A percentile compares a stretch with the other conserved stretches of the same genome.
Evolutionary conservation across 2,888 invertebrate genomes (phyloP).

Genomic region (Cylloceria caligata): DNA sequence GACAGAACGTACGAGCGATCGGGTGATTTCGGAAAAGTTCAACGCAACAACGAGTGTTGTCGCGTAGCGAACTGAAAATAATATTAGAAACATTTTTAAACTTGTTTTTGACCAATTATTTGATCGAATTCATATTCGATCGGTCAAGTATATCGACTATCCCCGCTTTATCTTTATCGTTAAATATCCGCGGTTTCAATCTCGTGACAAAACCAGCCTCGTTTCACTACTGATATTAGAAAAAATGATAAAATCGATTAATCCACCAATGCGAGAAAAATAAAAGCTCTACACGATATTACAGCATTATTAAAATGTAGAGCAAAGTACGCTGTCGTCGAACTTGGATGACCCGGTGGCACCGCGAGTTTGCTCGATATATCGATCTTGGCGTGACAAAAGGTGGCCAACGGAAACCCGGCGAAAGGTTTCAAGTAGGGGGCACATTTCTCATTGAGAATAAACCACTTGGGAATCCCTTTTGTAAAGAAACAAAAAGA

Average conservation of each 20-base stretch:
- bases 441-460: neutral
- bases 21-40: too few relatives aligned
- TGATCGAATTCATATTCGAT: too few relatives aligned
- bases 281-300: constrained; percentile 4
- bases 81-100: too few relatives aligned
- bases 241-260: constrained; percentile 7
- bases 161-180: too few relatives aligned
- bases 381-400: constrained; percentile 77
- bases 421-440: constrained; percentile 20
- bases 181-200: too few relatives aligned
- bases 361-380: constrained; percentile 76
- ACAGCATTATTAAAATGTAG: constrained; percentile 1
- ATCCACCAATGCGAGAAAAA: constrained; percentile 33
- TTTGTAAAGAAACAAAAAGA: neutral
- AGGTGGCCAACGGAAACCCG: constrained; percentile 64
- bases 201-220: neutral
- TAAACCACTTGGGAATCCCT: constrained; percentile 28
- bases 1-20: too few relatives aligned
- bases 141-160: too few relatives aligned
- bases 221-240: constrained; percentile 5
- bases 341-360: constrained; percentile 74
- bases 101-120: too few relatives aligned
- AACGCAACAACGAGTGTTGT: too few relatives aligned
- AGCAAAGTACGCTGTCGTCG: constrained; percentile 36
- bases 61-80: too few relatives aligned